Evolutionary conservation across 2,797 vertebrate species (phyloP), one percentile per base, ranked within the genome.

Genomic region (Neomorphus geoffroyi): DNA sequence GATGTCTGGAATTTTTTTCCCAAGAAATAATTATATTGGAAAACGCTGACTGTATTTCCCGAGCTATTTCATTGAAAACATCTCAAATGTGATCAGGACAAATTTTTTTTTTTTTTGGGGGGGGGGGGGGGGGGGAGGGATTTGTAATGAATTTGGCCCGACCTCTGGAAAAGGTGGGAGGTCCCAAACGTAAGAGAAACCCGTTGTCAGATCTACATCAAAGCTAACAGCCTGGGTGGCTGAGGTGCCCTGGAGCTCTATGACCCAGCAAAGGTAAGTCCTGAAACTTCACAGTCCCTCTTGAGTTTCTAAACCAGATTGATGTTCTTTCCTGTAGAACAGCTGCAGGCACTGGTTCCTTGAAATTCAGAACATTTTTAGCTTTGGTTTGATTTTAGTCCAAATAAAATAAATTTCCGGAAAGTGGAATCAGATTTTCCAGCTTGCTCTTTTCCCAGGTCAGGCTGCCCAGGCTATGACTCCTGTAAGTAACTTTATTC

Each of bases 111-210:
- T 51, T 19, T 7, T 4, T 28, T n/a, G n/a, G n/a, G n/a, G n/a
- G n/a, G n/a, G n/a, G n/a, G n/a, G n/a, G n/a, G n/a, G n/a, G n/a
- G n/a, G n/a, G n/a, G n/a, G n/a, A n/a, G n/a, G n/a, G 33, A 14
- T 21, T 46, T 28, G 12, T 43, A 51, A 72, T 35, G 48, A 60
- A 17, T 37, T 35, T 53, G 73, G 82, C 72, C 33, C 80, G 80
- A 1, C 37, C 64, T 88, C 61, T 61, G 88, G 80, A 83, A 94
- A 64, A 48, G 22, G 80, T 92, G 88, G 91, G 93, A 93, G 80
- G 94, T 95, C 78, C 58, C 66, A 81, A 30, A 82, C 7, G 37
- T 61, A 74, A 65, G 58, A 61, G 66, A 57, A 88, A 37, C 16
- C 15, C 18, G 24, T 46, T 65, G 66, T 84, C 78, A 81, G 70